phyloP scores from a whole-genome alignment of 2,888 invertebrate species.

The Apotomis betuletana region DNA sequence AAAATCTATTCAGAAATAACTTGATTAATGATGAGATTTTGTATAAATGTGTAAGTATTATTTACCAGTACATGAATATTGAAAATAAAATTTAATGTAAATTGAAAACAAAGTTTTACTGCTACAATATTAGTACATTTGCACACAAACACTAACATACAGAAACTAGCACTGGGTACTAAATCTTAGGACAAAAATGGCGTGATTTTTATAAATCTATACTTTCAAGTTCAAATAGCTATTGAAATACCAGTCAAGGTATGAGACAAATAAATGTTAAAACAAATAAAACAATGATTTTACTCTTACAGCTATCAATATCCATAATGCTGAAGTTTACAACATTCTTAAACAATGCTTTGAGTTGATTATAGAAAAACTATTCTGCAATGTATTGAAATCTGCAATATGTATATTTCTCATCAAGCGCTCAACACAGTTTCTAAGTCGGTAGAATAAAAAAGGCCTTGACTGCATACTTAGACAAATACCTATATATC shows the following conservation, averaged over 20 bases:
- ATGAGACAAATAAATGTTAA: not conserved
- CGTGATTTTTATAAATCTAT: conserved; percentile 10
- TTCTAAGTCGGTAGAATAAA: no score
- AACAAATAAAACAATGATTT: not conserved
- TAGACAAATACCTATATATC: no score
- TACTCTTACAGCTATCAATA: not conserved
- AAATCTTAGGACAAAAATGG: not conserved
- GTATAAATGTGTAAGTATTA: no score
- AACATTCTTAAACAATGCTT: not conserved
- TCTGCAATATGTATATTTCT: no score
- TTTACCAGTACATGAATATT: no score
- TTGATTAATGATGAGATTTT: no score
- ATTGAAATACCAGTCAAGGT: not conserved
- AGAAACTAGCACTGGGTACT: not conserved
- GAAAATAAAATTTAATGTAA: no score
- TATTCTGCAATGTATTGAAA: no score
- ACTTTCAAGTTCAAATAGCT: not conserved
- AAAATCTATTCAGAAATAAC: not conserved
- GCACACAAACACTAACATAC: not conserved
- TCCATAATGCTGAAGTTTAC: not conserved
- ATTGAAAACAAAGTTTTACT: not conserved
- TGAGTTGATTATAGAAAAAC: not conserved
- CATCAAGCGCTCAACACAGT: no score
- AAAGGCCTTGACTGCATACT: no score
- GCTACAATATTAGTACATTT: conserved; percentile 19